A percentile compares a stretch with the other conserved stretches of the same genome.
Conservation (phyloP, 1,140 invertebrate species). For the Teleogryllus occipitalis region DNA sequence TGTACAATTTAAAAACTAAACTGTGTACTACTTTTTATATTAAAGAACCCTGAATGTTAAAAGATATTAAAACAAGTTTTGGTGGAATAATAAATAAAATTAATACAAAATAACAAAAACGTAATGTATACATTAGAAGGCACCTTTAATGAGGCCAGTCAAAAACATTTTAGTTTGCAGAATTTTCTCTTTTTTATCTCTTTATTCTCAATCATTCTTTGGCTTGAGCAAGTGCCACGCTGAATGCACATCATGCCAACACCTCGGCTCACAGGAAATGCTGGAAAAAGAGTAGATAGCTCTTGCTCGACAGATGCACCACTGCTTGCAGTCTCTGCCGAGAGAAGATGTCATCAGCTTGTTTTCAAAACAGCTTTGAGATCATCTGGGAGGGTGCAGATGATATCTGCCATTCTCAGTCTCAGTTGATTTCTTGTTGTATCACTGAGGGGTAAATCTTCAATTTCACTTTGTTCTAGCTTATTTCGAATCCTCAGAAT, state of each 20-base stretch:
- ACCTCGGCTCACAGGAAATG: not conserved
- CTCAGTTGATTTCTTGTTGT: constrained; percentile 64
- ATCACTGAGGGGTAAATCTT: constrained; percentile 58
- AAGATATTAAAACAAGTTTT: too few relatives aligned
- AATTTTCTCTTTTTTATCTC: not conserved
- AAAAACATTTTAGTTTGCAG: not conserved
- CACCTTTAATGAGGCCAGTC: not conserved
- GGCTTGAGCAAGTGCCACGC: not conserved
- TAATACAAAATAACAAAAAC: too few relatives aligned
- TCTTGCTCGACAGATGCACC: not conserved
- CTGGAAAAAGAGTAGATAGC: not conserved
- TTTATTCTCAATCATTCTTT: not conserved
- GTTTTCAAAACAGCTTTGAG: constrained; percentile 68
- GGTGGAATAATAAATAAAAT: too few relatives aligned
- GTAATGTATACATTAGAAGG: not conserved
- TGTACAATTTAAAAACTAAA: too few relatives aligned
- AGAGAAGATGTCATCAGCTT: constrained; percentile 28
- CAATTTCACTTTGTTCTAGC: constrained; percentile 60
- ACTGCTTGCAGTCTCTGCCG: not conserved
- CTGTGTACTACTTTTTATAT: too few relatives aligned
- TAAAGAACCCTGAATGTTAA: too few relatives aligned
- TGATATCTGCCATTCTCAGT: constrained; percentile 71
- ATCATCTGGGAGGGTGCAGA: constrained; percentile 79
- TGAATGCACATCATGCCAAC: not conserved
- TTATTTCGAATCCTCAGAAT: constrained; percentile 79